phyloP scores from a whole-genome alignment of 2,888 invertebrate genomes.

The Polymixis lichenea region DNA sequence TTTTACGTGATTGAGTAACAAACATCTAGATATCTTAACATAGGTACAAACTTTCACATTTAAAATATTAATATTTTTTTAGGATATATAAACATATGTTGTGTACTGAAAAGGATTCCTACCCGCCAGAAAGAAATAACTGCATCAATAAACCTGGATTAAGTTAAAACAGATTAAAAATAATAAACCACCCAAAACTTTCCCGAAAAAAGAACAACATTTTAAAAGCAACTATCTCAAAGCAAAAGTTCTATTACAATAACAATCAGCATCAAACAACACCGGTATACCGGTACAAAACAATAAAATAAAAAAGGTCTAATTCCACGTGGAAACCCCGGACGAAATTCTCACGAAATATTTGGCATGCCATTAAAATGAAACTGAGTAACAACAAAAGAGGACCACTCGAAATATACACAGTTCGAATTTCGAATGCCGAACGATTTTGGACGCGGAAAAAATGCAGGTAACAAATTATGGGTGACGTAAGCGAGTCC shows the following conservation, averaged over 20 bases:
- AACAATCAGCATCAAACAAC: conserved; percentile 32
- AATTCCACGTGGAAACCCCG: conserved; percentile 56
- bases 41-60: too few relatives aligned
- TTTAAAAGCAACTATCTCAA: conserved; percentile 5
- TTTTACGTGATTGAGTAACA: too few relatives aligned
- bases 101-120: not conserved
- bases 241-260: conserved; percentile 37
- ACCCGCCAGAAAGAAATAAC: not conserved
- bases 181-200: not conserved
- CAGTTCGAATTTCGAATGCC: conserved; percentile 52
- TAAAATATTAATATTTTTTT: too few relatives aligned
- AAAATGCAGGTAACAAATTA: conserved; percentile 69
- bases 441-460: conserved; percentile 52
- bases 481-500: conserved; percentile 59
- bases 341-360: conserved; percentile 69
- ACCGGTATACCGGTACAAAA: conserved; percentile 25
- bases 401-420: conserved; percentile 57
- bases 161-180: not conserved
- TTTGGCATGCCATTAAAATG: conserved; percentile 59
- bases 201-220: not conserved
- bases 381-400: conserved; percentile 62
- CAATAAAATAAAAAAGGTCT: conserved; percentile 42
- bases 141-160: not conserved
- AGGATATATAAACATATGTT: too few relatives aligned
- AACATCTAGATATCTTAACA: too few relatives aligned